A percentile compares a stretch with the other conserved stretches of the same genome.
These are phyloP conservation scores for Lasioglossum figueresi DNA, from an alignment of 2,888 invertebrate genomes.

Conservation along the genomic window DNA sequence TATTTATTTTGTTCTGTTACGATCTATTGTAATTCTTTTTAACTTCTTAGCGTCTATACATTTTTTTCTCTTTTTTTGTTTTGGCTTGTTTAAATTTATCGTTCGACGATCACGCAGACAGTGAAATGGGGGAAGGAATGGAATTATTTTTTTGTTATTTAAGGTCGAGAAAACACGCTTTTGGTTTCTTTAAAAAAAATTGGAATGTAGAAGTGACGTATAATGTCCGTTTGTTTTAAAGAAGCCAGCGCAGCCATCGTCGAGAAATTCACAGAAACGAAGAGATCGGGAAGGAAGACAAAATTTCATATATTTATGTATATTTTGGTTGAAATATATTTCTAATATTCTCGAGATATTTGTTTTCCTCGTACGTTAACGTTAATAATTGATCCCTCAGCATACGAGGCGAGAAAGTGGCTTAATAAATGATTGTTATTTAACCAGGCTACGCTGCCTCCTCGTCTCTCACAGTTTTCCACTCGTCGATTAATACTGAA, in stretches of 20 bases:
- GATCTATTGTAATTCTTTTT: constrained; percentile 7
- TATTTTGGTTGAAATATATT: neutral
- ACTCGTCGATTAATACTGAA: constrained; percentile 8
- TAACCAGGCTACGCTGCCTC: neutral
- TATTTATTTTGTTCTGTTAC: constrained; percentile 4
- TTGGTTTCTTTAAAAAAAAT: neutral
- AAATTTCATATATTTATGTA: neutral
- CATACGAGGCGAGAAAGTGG: neutral
- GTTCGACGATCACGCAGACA: constrained; percentile 14
- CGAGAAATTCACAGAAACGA: neutral
- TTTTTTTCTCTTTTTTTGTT: neutral
- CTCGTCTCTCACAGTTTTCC: neutral
- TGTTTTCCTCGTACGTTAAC: neutral
- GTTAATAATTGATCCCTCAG: constrained; percentile 22
- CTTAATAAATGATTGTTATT: neutral
- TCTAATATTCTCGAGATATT: neutral
- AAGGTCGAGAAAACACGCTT: neutral
- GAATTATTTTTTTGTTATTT: neutral
- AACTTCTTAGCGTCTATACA: constrained; percentile 12
- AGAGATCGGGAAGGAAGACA: neutral
- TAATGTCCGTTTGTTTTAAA: neutral
- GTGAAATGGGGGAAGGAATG: neutral
- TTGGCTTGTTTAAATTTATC: constrained; percentile 2
- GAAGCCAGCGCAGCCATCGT: constrained; percentile 20
- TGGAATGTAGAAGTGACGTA: constrained; percentile 7